Evolutionary conservation across 2,797 vertebrate species (phyloP).

Genomic region (Cryptoblepharus egeriae): DNA sequence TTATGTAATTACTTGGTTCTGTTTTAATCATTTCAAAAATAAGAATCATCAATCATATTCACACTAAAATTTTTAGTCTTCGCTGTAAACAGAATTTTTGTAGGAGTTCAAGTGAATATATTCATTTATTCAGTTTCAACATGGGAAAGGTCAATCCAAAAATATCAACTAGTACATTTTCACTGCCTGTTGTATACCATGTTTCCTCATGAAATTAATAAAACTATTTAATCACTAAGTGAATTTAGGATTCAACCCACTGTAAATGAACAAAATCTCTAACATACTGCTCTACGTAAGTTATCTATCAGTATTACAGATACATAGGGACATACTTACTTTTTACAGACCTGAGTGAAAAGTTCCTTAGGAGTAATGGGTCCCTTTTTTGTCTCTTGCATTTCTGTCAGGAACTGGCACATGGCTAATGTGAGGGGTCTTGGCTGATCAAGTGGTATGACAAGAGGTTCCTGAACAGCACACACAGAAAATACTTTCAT

Average conservation of each 20-base stretch:
- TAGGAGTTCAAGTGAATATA: background rate
- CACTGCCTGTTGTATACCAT: too few relatives aligned
- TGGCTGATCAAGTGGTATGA: conserved; percentile 84
- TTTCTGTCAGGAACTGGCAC: conserved; percentile 91
- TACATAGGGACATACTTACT: conserved; percentile 80
- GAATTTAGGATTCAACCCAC: too few relatives aligned
- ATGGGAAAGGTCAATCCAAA: background rate
- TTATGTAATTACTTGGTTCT: too few relatives aligned
- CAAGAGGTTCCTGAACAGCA: conserved; percentile 83
- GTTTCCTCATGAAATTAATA: too few relatives aligned
- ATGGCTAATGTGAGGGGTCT: conserved; percentile 92
- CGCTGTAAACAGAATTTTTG: background rate
- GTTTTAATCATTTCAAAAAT: background rate
- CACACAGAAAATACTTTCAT: conserved; percentile 28
- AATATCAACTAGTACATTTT: background rate
- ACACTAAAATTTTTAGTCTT: background rate
- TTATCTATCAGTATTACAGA: background rate
- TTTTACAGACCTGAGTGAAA: conserved; percentile 97
- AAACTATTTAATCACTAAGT: too few relatives aligned
- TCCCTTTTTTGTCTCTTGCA: conserved; percentile 88
- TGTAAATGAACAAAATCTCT: background rate
- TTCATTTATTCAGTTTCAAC: background rate
- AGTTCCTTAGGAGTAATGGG: conserved; percentile 91
- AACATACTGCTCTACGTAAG: background rate
- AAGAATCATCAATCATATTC: background rate